Conservation (phyloP, 2,888 invertebrate genomes). For the Acanthococcus lagerstroemiae region DNA sequence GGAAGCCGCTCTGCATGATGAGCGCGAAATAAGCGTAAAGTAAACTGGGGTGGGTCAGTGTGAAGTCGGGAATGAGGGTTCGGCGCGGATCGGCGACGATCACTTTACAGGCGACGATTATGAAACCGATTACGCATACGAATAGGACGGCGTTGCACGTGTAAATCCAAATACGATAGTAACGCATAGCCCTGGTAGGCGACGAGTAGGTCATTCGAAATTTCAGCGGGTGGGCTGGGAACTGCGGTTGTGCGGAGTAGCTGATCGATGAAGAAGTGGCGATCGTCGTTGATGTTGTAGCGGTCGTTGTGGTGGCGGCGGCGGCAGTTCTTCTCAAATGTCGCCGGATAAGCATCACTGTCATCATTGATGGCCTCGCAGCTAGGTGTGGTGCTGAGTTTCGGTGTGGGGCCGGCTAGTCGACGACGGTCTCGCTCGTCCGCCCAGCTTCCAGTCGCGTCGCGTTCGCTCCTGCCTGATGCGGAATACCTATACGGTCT, state of each 20-base stretch:
- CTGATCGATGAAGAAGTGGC: slow-evolving; percentile 41
- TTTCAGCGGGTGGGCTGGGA: slow-evolving; percentile 18
- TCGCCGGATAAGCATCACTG: slow-evolving; percentile 35
- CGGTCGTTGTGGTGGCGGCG: slow-evolving; percentile 36
- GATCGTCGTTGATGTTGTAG: slow-evolving; percentile 47
- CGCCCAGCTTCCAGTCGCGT: slow-evolving; percentile 16
- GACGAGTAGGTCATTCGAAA: slow-evolving; percentile 38
- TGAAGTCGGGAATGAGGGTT: slow-evolving; percentile 59
- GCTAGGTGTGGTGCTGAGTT: slow-evolving; percentile 18
- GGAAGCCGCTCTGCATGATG: slow-evolving; percentile 56
- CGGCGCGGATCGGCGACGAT: slow-evolving; percentile 56
- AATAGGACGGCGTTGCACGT: slow-evolving; percentile 81
- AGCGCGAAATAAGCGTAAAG: slow-evolving; percentile 75
- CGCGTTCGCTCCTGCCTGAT: neutral
- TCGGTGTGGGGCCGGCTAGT: slow-evolving; percentile 13
- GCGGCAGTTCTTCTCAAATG: slow-evolving; percentile 28
- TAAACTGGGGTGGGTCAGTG: slow-evolving; percentile 68
- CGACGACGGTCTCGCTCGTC: slow-evolving; percentile 8
- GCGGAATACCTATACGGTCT: neutral
- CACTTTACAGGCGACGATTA: slow-evolving; percentile 39
- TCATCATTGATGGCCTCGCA: slow-evolving; percentile 33
- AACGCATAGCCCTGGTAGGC: slow-evolving; percentile 52
- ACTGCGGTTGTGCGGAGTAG: slow-evolving; percentile 43
- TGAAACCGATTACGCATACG: slow-evolving; percentile 59
- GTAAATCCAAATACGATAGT: slow-evolving; percentile 86